phyloP scores from a whole-genome alignment of 2,888 invertebrate genomes.

The Mylabris sibirica region DNA sequence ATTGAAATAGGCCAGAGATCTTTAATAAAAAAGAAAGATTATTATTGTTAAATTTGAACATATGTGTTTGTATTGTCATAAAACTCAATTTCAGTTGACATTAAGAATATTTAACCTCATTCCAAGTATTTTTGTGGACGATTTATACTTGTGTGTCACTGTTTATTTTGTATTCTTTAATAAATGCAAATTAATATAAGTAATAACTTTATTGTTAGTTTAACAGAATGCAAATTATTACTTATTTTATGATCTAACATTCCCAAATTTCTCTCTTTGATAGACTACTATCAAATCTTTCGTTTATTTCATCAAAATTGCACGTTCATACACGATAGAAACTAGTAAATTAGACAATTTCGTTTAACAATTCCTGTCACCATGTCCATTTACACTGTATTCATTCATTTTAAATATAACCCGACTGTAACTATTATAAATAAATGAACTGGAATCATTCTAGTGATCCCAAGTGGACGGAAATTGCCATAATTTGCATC shows the following conservation, averaged over 20 bases:
- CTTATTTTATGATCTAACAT: neutral
- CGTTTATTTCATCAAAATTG: neutral
- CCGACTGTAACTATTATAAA: neutral
- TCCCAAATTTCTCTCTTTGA: neutral
- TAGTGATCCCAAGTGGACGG: constrained; percentile 21
- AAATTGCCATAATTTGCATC: constrained; percentile 39
- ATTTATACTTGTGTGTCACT: neutral
- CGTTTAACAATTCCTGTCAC: constrained; percentile 5
- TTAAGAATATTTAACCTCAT: constrained; percentile 31
- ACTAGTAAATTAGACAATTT: neutral
- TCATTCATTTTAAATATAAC: neutral
- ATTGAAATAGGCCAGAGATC: constrained; percentile 4
- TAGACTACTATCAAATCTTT: too few relatives aligned
- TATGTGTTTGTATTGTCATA: constrained; percentile 25
- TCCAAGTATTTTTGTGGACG: constrained; percentile 15
- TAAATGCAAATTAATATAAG: neutral
- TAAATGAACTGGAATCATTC: neutral
- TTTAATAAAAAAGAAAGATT: neutral
- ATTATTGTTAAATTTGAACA: constrained; percentile 19
- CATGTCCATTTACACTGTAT: neutral
- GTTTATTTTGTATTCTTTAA: neutral
- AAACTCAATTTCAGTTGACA: constrained; percentile 35
- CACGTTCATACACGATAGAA: neutral
- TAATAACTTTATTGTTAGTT: neutral
- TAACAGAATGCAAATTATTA: neutral